Base-by-base conservation (phyloP, 2,888 invertebrate genomes). In the Platycnemis pennipes region DNA sequence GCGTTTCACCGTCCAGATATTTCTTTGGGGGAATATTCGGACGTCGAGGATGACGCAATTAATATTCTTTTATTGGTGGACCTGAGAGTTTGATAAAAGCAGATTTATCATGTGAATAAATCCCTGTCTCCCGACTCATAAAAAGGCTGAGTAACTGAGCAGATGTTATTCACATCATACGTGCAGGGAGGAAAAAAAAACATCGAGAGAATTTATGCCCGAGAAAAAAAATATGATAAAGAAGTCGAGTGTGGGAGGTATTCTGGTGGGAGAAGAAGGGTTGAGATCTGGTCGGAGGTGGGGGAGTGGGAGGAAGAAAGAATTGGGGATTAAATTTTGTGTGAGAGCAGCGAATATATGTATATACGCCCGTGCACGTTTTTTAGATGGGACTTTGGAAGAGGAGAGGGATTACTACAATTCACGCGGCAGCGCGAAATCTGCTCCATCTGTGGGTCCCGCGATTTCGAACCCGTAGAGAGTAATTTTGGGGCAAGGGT, bases 1-100 rank as follows among this genome's bases (percentile, higher is more conserved):
- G 37, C 37, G 13, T 77, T 77, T 77, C 77, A 77, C 37, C 77
- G 37, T 77, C 37, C 13, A 26, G 5, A 22, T 26, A 19, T 63
- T 63, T n/a, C 4, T 63, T 63, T n/a, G 0, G 11, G 77, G 11
- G 77, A 77, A 37, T 2, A 31, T 37, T n/a, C 77, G 31, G 77
- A 77, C 77, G 31, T 37, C 13, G 31, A 69, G 69, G 31, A 69
- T 69, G 69, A 69, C 69, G 77, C 77, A 31, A 11, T 77, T 77
- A 37, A 77, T 77, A 77, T 77, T 77, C 11, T 77, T 77, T 77
- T 77, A 31, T 37, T 16, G 77, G 77, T 37, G 31, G 77, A 13
- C 37, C 37, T 77, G 37, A 37, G 77, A 77, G 77, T 77, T 77
- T 77, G 31, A 77, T 77, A 77, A 77, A 77, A 77, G 77, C 77